Base-by-base conservation (phyloP, 2,888 invertebrate genomes). In the Pristionchus exspectatus region DNA sequence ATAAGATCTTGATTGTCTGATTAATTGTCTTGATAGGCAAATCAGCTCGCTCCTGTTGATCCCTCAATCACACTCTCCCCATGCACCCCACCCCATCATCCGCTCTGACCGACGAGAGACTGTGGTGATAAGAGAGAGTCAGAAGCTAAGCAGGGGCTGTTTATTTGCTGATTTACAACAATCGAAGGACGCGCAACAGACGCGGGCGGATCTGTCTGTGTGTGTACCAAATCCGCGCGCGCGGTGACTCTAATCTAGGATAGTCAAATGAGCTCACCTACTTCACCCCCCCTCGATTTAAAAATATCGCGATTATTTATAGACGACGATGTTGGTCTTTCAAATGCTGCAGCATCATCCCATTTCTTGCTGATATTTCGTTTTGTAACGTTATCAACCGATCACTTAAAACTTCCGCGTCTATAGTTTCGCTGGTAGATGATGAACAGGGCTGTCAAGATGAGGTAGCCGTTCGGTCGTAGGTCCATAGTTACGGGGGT, bases 111-210 rank as follows among this genome's bases (percentile, higher is more conserved):
- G 59, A 59, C 59, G 59, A 59, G 59, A 24, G 18, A 59, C 5
- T 59, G 59, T 72, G 30, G 14, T 72, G 33, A 72, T 72, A 10
- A 30, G 66, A 3, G 66, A 27, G 66, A n/a, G 66, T 12, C 72
- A n/a, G n/a, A n/a, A n/a, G n/a, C 30, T 69, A 27, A 27, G n/a
- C 2, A 72, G 18, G 33, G 33, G 72, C 72, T 72, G 72, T 72
- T 72, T 72, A 72, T 72, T 72, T 72, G 72, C 33, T 33, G 66
- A 66, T 72, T 59, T 72, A 72, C 72, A 72, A 72, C 72, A 72
- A 72, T 33, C 18, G 72, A 27, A 27, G 69, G 9, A 27, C n/a
- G 30, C 72, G 72, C 72, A 33, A 72, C 72, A 30, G 27, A 72
- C 72, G n/a, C n/a, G 38, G 5, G 44, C 44, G 24, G 59, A 59